Base-by-base conservation (phyloP, 2,888 invertebrate genomes). In the Drosophila trichaetosa region DNA sequence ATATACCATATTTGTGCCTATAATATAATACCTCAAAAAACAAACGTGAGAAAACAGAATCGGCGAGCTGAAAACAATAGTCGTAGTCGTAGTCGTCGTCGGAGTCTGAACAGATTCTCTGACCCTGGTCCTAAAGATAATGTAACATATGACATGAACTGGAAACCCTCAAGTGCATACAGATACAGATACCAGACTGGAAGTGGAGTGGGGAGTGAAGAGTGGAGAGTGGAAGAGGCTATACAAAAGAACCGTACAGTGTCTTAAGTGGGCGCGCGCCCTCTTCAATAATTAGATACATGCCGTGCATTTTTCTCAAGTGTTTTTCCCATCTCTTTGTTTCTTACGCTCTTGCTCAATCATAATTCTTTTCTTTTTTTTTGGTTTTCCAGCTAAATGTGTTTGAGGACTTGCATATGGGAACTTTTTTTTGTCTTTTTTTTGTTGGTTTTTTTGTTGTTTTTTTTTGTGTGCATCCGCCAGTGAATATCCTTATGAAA, bases 271-370 rank as follows among this genome's bases (percentile, higher is more conserved):
- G 83, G 70, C 80, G 78, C 67, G 65, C 74, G 66, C 58, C 76
- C 81, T 73, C 75, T 78, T 78, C 80, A 80, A 80, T 86, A 86
- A 90, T 87, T 81, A 76, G 71, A 88, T 75, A 85, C 86, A 81
- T 81, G 67, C 76, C 70, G 49, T 66, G 58, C 63, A 56, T 24
- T 29, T 59, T 42, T 61, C 65, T 79, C 70, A 70, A 86, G 87
- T 87, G 82, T 48, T 83, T 87, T 85, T 76, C 82, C 83, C 67
- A 61, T 60, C 48, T 46, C 13, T 65, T 61, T 59, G 46, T 51
- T 58, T 58, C 29, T 34, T 48, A 16, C 36, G 18, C 27, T 51
- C 60, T 77, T 71, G 60, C 51, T 62, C 57, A 65, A 65, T 73
- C 72, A 68, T 73, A 60, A 56, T 69, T 65, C 52, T 59, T 61